phyloP scores from a whole-genome alignment of 2,888 invertebrate species.

The Selenia dentaria region DNA sequence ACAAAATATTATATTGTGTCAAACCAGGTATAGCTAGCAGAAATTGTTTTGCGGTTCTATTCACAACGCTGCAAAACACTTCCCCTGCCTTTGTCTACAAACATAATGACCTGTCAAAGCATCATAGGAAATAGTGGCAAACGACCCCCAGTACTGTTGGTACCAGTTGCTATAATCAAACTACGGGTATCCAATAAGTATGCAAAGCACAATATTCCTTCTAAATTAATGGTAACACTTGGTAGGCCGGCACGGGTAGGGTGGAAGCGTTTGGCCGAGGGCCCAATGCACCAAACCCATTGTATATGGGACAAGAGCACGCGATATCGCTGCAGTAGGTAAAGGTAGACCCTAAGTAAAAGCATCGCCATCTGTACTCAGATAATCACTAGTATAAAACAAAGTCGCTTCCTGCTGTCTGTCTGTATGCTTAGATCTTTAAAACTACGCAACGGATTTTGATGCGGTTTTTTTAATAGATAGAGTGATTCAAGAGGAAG shows the following conservation, averaged over 20 bases:
- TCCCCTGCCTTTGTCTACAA: conserved; percentile 8
- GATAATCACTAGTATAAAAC: too few relatives aligned
- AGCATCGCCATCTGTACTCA: too few relatives aligned
- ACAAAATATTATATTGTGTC: too few relatives aligned
- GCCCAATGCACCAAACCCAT: conserved; percentile 55
- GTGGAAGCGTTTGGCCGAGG: conserved; percentile 49
- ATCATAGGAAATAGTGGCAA: conserved; percentile 11
- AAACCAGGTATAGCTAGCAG: neutral
- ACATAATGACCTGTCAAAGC: conserved; percentile 11
- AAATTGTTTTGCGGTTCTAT: neutral
- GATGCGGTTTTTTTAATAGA: too few relatives aligned
- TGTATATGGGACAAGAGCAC: conserved; percentile 50
- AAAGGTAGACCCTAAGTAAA: too few relatives aligned
- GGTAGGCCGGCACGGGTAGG: conserved; percentile 55
- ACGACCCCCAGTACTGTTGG: conserved; percentile 52
- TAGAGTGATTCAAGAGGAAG: too few relatives aligned
- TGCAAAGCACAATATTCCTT: conserved; percentile 19
- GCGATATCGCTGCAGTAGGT: conserved; percentile 57
- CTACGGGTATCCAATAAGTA: conserved; percentile 37
- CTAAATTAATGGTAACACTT: conserved; percentile 74
- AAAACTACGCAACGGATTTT: too few relatives aligned
- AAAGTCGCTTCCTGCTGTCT: too few relatives aligned
- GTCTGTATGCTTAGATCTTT: too few relatives aligned
- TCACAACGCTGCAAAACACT: conserved; percentile 7
- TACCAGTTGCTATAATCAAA: conserved; percentile 56